Evolutionary conservation across 1,140 invertebrate species (phyloP), one percentile per base, ranked within the genome.

Genomic region (Drosophila rhopaloa): DNA sequence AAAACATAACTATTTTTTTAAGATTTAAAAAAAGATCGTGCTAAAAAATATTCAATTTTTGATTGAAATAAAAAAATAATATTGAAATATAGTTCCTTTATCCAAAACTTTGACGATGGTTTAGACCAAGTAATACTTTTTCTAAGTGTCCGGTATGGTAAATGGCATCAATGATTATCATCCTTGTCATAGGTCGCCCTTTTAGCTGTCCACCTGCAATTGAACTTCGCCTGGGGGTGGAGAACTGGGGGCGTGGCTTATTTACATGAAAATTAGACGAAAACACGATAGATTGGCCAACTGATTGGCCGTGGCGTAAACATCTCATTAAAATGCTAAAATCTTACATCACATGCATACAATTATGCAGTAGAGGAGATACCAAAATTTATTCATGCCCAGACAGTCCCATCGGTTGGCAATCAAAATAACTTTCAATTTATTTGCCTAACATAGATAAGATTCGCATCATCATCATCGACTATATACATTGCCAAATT

Each of bases 261-360:
- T 86, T 86, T 86, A 86, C 79, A 88, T 86, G 82, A 79, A 67
- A 82, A 86, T 86, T 86, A 82, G 70, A 61, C 51, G 74, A 32
- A 59, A 75, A 75, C 53, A 65, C 51, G 71, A 67, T 76, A 50
- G 56, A 76, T 85, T 66, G 67, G 24, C 16, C 62, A 63, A 46
- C 47, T 65, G 76, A 51, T 54, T 57, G 73, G 48, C 72, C 61
- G 35, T 56, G 72, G 51, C 55, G 72, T 68, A 68, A 76, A 77
- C 62, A 72, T 73, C 59, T 83, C 63, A 88, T 88, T 89, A 89
- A 80, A 80, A 88, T 88, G 83, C 83, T 83, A 89, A 88, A 88
- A 77, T 80, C 84, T 88, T 88, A 88, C 84, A 89, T 56, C 58
- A 62, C 50, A 81, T 84, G 81, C 81, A 76, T 81, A 71, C 38